Evolutionary conservation across 2,888 invertebrate genomes (phyloP).

Genomic region (Leptothorax acervorum): DNA sequence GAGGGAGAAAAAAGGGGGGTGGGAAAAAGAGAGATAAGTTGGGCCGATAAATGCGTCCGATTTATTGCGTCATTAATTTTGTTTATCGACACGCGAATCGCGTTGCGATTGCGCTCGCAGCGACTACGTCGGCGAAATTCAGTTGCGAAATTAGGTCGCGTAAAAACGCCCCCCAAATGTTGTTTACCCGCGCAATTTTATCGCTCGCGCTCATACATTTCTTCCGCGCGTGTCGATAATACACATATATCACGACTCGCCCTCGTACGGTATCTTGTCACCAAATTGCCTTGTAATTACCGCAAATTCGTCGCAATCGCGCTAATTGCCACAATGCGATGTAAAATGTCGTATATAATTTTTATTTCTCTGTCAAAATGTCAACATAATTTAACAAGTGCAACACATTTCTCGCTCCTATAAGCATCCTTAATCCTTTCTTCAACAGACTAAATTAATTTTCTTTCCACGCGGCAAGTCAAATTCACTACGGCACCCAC

Average conservation of each 20-base stretch:
- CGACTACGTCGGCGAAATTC: slow-evolving; percentile 56
- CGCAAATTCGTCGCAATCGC: slow-evolving; percentile 35
- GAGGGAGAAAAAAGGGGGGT: slow-evolving; percentile 6
- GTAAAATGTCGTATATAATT: not conserved
- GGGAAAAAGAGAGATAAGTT: slow-evolving; percentile 50
- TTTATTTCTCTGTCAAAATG: slow-evolving; percentile 9
- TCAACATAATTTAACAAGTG: not conserved
- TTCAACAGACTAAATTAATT: too few species aligned
- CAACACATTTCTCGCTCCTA: not conserved
- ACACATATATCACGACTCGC: not conserved
- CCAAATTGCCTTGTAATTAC: slow-evolving; percentile 24
- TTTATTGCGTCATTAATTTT: slow-evolving; percentile 60
- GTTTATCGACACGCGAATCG: slow-evolving; percentile 57
- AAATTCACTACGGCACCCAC: too few species aligned
- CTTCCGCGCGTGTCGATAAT: slow-evolving; percentile 41
- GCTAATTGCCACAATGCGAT: slow-evolving; percentile 1
- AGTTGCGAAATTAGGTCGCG: slow-evolving; percentile 50
- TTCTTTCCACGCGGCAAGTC: too few species aligned
- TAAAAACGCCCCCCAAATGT: slow-evolving; percentile 20
- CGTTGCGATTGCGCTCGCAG: slow-evolving; percentile 31
- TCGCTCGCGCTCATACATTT: slow-evolving; percentile 19
- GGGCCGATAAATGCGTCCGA: slow-evolving; percentile 51
- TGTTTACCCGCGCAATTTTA: slow-evolving; percentile 44
- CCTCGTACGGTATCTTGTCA: slow-evolving; percentile 31
- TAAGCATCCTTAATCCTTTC: too few species aligned